Base-by-base conservation (phyloP, 1,140 invertebrate species). In the Eumeta japonica region DNA sequence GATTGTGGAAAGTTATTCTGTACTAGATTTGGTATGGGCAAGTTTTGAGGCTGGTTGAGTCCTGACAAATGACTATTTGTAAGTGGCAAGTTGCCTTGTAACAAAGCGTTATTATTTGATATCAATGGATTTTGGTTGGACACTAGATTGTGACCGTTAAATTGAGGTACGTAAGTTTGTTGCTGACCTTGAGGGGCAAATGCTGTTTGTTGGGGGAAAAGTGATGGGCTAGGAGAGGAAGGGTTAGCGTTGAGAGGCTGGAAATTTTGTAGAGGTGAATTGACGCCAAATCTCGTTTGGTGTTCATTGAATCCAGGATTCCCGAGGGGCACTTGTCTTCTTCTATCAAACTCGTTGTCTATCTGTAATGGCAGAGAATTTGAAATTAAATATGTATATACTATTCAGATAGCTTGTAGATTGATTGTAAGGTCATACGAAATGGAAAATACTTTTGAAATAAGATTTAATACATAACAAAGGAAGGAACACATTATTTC, bases 291-390 rank as follows among this genome's bases (percentile, higher is more conserved):
- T 59, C 70, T 66, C 12, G 62, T 62, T 45, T 71, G 70, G 37
- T 73, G 68, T 32, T 74, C 66, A 35, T 47, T 68, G 45, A 74
- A 70, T 7, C 63, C 66, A 11, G 60, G 49, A 18, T 62, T 62
- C 14, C 58, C 58, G 37, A 56, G 40, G 7, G 53, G 20, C 12
- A 58, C 52, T 43, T 63, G 65, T 47, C 66, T 58, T 54, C 48
- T 63, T 61, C 65, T 55, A 29, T 74, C 70, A 58, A 57, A 74
- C 28, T 74, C 66, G 64, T 74, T 71, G 53, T 74, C 70, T 55
- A 67, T 55, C 70, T 74, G 65, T 16, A 71, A 71, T n/a, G n/a
- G n/a, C n/a, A n/a, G n/a, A n/a, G n/a, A n/a, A n/a, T n/a, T n/a
- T n/a, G n/a, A n/a, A n/a, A n/a, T n/a, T n/a, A n/a, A n/a, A n/a